Conservation (phyloP, 2,888 invertebrate genomes). For the Tryphoninae sp. region DNA sequence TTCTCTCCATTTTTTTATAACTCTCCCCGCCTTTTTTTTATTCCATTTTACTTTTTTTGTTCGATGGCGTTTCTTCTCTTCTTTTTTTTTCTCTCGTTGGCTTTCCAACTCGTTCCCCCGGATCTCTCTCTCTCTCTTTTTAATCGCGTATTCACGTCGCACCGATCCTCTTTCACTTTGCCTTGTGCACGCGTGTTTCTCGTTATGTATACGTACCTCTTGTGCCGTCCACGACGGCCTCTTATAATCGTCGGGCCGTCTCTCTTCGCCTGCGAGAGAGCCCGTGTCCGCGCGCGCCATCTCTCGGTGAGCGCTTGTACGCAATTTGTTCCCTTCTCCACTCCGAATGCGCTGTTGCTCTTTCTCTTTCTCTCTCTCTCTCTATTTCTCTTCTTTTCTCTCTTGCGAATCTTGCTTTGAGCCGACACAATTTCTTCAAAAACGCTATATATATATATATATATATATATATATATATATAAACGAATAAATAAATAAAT, state of each 20-base stretch:
- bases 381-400: conserved; percentile 25
- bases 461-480: not conserved
- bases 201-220: conserved; percentile 34
- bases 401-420: conserved; percentile 3
- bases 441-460: not conserved
- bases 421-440: conserved; percentile 27
- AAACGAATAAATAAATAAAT: not conserved
- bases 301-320: conserved; percentile 72
- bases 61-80: conserved; percentile 18
- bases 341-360: conserved; percentile 59
- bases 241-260: conserved; percentile 66
- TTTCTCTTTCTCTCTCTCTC: conserved; percentile 23
- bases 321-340: conserved; percentile 78
- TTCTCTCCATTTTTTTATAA: conserved; percentile 16
- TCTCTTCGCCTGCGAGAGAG: conserved; percentile 61
- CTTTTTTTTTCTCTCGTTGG: conserved; percentile 57
- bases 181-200: conserved; percentile 49
- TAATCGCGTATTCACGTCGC: conserved; percentile 31
- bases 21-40: conserved; percentile 13
- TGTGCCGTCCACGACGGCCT: conserved; percentile 37
- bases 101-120: conserved; percentile 64
- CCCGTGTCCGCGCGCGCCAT: conserved; percentile 13
- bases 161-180: conserved; percentile 23
- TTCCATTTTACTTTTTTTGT: conserved; percentile 35
- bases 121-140: conserved; percentile 40